A percentile compares a stretch with the other conserved stretches of the same genome.
These are phyloP conservation scores for Argya squamiceps DNA, from an alignment of 2,797 vertebrate species.

Conservation along the genomic window DNA sequence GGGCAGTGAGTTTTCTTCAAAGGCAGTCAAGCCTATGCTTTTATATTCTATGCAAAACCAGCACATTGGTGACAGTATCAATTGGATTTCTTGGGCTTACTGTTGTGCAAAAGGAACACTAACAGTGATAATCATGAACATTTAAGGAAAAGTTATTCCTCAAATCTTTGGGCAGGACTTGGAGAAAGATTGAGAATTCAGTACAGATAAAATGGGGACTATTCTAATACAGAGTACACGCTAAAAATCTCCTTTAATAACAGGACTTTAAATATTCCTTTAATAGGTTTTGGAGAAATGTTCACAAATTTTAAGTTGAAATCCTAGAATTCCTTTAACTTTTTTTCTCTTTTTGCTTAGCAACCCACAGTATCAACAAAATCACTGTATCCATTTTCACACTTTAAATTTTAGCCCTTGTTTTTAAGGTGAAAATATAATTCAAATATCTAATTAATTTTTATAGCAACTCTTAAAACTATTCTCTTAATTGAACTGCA, in stretches of 20 bases:
- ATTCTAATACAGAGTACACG: neutral
- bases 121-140: neutral
- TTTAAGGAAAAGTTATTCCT: neutral
- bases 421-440: neutral
- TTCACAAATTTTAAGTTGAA: neutral
- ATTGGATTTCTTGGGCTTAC: neutral
- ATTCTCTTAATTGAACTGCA: neutral
- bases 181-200: neutral
- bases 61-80: neutral
- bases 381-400: neutral
- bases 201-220: neutral
- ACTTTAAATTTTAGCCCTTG: neutral
- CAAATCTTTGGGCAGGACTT: neutral
- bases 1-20: neutral
- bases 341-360: neutral
- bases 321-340: neutral
- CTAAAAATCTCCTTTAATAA: neutral
- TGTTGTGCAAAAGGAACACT: neutral
- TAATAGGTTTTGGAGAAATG: neutral
- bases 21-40: neutral
- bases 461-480: neutral
- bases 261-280: neutral
- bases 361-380: neutral
- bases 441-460: neutral
- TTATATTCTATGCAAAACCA: neutral